Evolutionary conservation across 1,140 invertebrate genomes (phyloP), one percentile per base, ranked within the genome.

Genomic region (Achroia grisella): DNA sequence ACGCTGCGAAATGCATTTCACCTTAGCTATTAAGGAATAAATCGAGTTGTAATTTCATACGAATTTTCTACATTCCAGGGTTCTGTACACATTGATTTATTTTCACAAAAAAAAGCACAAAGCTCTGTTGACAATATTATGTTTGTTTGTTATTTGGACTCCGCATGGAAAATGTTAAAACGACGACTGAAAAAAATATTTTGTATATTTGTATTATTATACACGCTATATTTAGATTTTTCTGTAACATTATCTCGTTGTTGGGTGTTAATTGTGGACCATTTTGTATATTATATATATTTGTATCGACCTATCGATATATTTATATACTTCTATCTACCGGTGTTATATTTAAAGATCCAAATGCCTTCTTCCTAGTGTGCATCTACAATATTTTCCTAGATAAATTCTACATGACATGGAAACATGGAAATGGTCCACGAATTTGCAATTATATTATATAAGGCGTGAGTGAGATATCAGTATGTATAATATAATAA

Each of bases 1-100:
- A 73, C 79, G 76, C 62, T 76, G 79, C 68, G 71, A 46, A 13
- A 48, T 56, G 76, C 79, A 80, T 83, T 83, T 83, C 66, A 73
- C 71, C 43, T 17, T 83, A 77, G 79, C 44, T 66, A 28, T 42
- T 78, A 79, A 75, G 75, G 56, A 48, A 56, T 59, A 74, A n/a
- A 56, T 53, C 35, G 58, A 58, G 44, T 57, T 62, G 30, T 65
- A 52, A 52, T 59, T 56, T 60, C 52, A 56, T 61, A 62, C 61
- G 60, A 71, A 57, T 57, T 79, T 66, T 71, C 52, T 70, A 80
- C 76, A 80, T 79, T 81, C 73, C 77, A 81, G 65, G 67, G 69
- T 69, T 66, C 64, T 53, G 45, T 56, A 59, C 57, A 41, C 58
- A 56, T 60, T 61, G 58, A 23, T 23, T 56, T 55, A 48, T 49